Evolutionary conservation across 2,797 vertebrate species (phyloP).

Genomic region (Rachycentron canadum): DNA sequence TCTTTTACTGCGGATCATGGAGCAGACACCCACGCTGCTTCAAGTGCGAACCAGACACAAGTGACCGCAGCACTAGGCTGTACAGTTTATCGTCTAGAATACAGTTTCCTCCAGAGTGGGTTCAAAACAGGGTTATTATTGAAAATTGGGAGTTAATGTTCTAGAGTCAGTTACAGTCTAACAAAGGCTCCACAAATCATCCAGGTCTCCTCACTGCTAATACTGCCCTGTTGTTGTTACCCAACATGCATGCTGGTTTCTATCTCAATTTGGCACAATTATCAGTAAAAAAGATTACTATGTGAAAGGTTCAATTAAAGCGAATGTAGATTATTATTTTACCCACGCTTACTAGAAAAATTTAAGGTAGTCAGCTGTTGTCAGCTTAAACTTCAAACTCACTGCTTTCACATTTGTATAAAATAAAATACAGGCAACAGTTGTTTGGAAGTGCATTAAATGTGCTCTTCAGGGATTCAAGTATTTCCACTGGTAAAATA

Average conservation of each 20-base stretch:
- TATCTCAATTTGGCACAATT: constrained; percentile 38
- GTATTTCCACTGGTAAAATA: constrained; percentile 34
- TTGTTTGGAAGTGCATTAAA: constrained; percentile 16
- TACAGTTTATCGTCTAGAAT: constrained; percentile 15
- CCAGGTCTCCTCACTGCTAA: constrained; percentile 73
- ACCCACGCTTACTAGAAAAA: constrained; percentile 59
- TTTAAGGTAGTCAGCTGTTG: constrained; percentile 52
- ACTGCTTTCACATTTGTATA: constrained; percentile 62
- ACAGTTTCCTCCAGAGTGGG: constrained; percentile 10
- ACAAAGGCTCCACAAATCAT: constrained; percentile 61
- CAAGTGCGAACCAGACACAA: constrained; percentile 90
- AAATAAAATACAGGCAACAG: constrained; percentile 29
- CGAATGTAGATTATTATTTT: constrained; percentile 45
- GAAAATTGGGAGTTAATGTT: constrained; percentile 29
- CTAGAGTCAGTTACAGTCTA: constrained; percentile 28
- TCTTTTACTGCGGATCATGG: constrained; percentile 96
- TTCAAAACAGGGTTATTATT: constrained; percentile 14
- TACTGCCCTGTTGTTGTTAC: constrained; percentile 78
- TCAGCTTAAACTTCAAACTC: constrained; percentile 36
- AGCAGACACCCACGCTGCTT: constrained; percentile 94
- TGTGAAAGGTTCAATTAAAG: constrained; percentile 38
- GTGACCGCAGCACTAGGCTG: constrained; percentile 62
- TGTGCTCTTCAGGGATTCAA: constrained; percentile 9
- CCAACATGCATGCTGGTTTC: constrained; percentile 76
- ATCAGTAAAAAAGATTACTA: constrained; percentile 4